Evolutionary conservation across 2,888 invertebrate genomes (phyloP).

Genomic region (Chloromyia formosa): DNA sequence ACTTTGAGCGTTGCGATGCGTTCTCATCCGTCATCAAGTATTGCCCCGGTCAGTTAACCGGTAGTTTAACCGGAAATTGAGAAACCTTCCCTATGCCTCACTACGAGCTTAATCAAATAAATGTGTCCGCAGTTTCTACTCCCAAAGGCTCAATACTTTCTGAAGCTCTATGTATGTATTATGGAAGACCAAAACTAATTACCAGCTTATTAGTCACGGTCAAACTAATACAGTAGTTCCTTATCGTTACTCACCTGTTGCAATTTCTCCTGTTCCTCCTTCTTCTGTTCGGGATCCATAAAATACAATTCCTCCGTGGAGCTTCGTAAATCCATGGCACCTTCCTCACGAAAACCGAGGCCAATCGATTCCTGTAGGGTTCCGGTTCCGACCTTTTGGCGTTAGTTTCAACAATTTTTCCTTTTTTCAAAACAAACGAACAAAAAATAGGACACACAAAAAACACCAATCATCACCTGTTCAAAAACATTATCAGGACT

Average conservation of each 20-base stretch:
- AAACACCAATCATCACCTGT: conserved; percentile 65
- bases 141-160: no score
- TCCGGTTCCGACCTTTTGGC: conserved; percentile 66
- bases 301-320: conserved; percentile 90
- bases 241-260: conserved; percentile 54
- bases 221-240: no score
- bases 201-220: no score
- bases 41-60: no score
- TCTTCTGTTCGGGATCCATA: conserved; percentile 70
- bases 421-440: conserved; percentile 52
- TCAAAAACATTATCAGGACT: conserved; percentile 86
- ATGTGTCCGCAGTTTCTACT: no score
- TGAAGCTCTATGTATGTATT: no score
- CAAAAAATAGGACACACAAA: conserved; percentile 46
- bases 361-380: conserved; percentile 65
- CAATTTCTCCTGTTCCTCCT: conserved; percentile 62
- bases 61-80: no score
- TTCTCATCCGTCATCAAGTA: no score
- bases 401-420: conserved; percentile 53
- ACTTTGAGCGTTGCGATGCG: no score
- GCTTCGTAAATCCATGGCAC: conserved; percentile 83
- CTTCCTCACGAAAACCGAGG: conserved; percentile 76
- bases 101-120: no score
- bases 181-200: no score
- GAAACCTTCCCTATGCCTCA: no score